phyloP scores from a whole-genome alignment of 2,888 invertebrate genomes.

The Eugnorisma glareosa region DNA sequence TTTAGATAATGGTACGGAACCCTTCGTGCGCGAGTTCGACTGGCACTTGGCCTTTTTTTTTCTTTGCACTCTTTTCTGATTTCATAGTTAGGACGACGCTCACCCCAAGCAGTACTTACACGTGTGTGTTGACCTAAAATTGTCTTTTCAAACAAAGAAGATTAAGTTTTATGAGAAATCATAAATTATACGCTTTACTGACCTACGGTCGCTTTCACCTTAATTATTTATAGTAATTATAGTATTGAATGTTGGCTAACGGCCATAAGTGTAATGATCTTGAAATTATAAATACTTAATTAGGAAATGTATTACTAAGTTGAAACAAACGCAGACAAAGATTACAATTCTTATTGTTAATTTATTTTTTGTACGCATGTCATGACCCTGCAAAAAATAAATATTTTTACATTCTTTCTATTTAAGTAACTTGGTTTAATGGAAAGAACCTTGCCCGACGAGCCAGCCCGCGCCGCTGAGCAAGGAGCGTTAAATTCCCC shows the following conservation, averaged over 20 bases:
- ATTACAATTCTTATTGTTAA: too few species aligned
- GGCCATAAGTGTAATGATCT: conserved; percentile 41
- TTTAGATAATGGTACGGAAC: too few species aligned
- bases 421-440: not conserved
- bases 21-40: too few species aligned
- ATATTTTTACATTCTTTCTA: too few species aligned
- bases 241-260: conserved; percentile 40
- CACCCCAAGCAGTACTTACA: not conserved
- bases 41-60: too few species aligned
- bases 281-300: conserved; percentile 32
- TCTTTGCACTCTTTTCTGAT: too few species aligned
- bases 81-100: not conserved
- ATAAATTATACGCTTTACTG: conserved; percentile 29
- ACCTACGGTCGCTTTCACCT: conserved; percentile 40
- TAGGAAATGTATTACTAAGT: conserved; percentile 13
- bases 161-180: not conserved
- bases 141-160: not conserved
- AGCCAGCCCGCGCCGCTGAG: too few species aligned
- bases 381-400: too few species aligned
- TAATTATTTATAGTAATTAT: conserved; percentile 40
- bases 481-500: too few species aligned
- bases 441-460: too few species aligned
- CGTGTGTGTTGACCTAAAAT: not conserved
- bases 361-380: too few species aligned
- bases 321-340: conserved; percentile 9